Evolutionary conservation across 2,888 invertebrate genomes (phyloP), one percentile per base, ranked within the genome.

Genomic region (Leucania comma): DNA sequence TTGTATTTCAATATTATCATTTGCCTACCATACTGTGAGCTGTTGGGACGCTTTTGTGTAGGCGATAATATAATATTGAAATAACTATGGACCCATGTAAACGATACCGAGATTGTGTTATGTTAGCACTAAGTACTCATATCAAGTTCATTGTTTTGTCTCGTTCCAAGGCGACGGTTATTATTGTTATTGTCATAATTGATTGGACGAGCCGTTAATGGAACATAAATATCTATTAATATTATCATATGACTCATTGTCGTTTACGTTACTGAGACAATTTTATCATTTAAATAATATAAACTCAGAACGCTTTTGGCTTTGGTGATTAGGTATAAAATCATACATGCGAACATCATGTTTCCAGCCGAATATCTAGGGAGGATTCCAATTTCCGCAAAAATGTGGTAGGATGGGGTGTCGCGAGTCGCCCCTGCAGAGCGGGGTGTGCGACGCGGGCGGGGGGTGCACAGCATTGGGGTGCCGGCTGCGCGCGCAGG

Each of bases 321-420:
- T 64, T 29, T 51, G 26, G 26, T 22, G 32, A 38, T 26, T 48
- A 61, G 29, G 56, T 69, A 76, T 67, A 51, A 69, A 68, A 73
- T 72, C 59, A 59, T 56, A 63, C 53, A 82, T 73, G 82, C 72
- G 82, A 82, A 84, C 81, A 82, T 84, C 68, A 83, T 85, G 82
- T 81, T 42, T 14, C 38, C 42, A 68, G 77, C 85, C 83, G 81
- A 89, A 91, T 89, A 88, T 89, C 86, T 86, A 87, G 87, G 88
- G 88, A 91, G 89, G 87, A 92, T 92, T 93, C 90, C 87, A 93
- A 95, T 95, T 94, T 95, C 93, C 93, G 94, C 93, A 92, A 94
- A 93, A 93, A 92, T 92, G 87, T 88, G 89, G 88, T 89, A 88
- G 90, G 86, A 88, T 91, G 90, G 93, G 93, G 92, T 90, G 89